Conservation (phyloP, 2,113 vertebrate species). For the Lophotis ruficrista region DNA sequence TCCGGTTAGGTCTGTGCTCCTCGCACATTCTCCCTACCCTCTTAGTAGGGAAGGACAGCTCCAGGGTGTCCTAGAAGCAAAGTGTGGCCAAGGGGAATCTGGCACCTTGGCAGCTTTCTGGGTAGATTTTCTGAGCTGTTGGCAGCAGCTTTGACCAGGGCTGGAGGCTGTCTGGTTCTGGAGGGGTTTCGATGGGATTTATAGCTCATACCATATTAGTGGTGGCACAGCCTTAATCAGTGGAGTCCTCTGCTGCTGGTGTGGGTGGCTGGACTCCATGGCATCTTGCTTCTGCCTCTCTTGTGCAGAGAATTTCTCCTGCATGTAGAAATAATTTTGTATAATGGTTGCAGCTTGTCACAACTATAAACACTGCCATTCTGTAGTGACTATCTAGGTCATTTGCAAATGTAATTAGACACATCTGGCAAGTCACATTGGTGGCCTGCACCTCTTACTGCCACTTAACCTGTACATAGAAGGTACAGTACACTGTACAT, state of each 20-base stretch:
- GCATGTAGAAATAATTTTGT: neutral
- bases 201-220: neutral
- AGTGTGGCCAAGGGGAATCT: neutral
- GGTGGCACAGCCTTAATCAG: neutral
- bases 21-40: neutral
- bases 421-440: neutral
- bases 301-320: neutral
- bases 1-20: neutral
- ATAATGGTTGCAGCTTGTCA: neutral
- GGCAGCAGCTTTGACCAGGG: neutral
- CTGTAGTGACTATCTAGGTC: neutral
- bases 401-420: neutral
- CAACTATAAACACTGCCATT: neutral
- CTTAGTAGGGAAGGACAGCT: neutral
- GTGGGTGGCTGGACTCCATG: neutral
- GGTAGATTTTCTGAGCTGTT: neutral
- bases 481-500: neutral
- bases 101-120: neutral
- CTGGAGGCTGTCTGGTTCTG: neutral
- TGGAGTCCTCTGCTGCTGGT: neutral
- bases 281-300: neutral
- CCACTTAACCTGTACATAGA: neutral
- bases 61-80: neutral
- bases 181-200: neutral
- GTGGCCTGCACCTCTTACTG: neutral